Base-by-base conservation (phyloP, 1,140 invertebrate species). In the Lordiphosa stackelbergi region DNA sequence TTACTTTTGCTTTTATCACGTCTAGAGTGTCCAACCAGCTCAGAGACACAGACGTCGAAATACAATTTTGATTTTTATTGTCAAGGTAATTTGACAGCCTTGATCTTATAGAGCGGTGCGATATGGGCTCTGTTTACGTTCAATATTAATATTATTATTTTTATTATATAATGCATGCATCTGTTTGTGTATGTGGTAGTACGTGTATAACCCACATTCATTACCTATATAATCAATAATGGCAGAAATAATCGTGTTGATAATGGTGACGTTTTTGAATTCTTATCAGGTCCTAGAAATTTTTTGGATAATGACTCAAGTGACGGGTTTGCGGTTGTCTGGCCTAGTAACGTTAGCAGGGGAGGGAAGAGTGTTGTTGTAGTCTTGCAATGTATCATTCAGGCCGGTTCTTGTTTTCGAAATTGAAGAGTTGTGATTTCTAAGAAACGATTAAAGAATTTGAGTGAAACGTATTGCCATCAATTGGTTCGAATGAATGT, bases 211-310 rank as follows among this genome's bases (percentile, higher is more conserved):
- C 28, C 28, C 28, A 31, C 28, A 31, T 31, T 31, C 28, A 31
- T 31, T 31, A 31, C 28, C 6, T 31, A 31, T 31, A 31, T 42
- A 42, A 42, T 42, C 48, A 40, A 43, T 41, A 31, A 31, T 8
- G 28, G 2, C 28, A 31, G 28, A 31, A 31, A 31, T 42, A 42
- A 41, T 5, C 35, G 51, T 24, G 16, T 40, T 45, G 55, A 70
- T 66, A 66, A 60, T 43, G 60, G 36, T 74, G 71, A 74, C 71
- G 71, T 60, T 59, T 59, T 70, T 43, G 24, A 37, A 12, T 43
- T n/a, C 46, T 38, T 69, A 74, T 73, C 70, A 12, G 12, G 31
- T 31, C 11, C 16, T 7, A 31, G 28, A 31, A 31, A 31, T 8
- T 31, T 2, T 6, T 31, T 31, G 28, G 28, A 31, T 31, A 31